Percentiles rank a stretch among this genome's conserved stretches.
These are phyloP conservation scores for Cephus spinipes DNA, from an alignment of 2,888 invertebrate genomes.

Conservation along the genomic window DNA sequence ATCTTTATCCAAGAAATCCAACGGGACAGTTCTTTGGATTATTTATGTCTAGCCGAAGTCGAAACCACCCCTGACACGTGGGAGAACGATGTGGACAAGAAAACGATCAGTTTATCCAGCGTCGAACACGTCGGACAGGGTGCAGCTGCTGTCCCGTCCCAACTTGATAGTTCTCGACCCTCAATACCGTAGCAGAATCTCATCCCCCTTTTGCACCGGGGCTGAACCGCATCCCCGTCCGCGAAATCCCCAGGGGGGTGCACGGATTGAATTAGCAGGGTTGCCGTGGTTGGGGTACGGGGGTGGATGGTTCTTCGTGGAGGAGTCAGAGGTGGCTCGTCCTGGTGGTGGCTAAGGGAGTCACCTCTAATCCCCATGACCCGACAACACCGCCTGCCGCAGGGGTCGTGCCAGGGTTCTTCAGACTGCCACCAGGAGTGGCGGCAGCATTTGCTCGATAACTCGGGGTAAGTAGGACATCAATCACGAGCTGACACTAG, in stretches of 20 bases:
- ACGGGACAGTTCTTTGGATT: too few species aligned
- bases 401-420: constrained; percentile 4
- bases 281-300: constrained; percentile 1
- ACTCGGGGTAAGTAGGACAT: constrained; percentile 34
- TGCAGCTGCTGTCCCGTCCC: background rate
- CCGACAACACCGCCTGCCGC: constrained; percentile 9
- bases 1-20: too few species aligned
- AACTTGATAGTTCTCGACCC: background rate
- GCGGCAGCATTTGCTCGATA: constrained; percentile 28
- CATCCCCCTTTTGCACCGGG: background rate
- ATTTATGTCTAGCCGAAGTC: background rate
- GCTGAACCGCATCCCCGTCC: background rate
- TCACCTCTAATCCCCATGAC: constrained; percentile 19
- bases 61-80: background rate
- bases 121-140: constrained; percentile 5
- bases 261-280: constrained; percentile 28
- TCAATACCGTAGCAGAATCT: background rate
- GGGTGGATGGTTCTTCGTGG: constrained; percentile 6
- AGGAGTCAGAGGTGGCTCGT: background rate
- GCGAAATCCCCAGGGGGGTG: constrained; percentile 16
- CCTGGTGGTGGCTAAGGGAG: constrained; percentile 2
- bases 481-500: constrained; percentile 30
- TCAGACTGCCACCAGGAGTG: constrained; percentile 11
- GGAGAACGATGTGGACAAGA: background rate
- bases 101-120: constrained; percentile 5